Evolutionary conservation across 2,113 vertebrate genomes (phyloP).

Genomic region (Festucalex cinctus): DNA sequence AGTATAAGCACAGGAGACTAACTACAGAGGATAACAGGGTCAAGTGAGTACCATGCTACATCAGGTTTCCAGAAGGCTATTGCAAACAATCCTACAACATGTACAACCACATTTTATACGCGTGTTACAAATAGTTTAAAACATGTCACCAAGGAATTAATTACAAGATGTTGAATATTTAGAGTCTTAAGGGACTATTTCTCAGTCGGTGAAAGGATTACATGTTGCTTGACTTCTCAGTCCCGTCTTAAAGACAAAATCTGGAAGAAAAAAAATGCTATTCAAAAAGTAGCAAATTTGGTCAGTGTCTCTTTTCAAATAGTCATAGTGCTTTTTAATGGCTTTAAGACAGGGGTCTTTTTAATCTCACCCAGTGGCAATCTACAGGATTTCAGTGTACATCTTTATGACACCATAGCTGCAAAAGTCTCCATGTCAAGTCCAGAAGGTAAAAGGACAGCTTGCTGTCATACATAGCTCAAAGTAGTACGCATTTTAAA

Average conservation of each 20-base stretch:
- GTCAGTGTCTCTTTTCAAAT: constrained; percentile 84
- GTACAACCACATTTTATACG: constrained; percentile 82
- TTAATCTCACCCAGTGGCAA: constrained; percentile 99
- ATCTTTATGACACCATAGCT: constrained; percentile 91
- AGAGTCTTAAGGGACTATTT: constrained; percentile 86
- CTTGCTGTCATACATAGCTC: constrained; percentile 92
- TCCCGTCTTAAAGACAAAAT: constrained; percentile 88
- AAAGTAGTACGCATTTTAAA: constrained; percentile 94
- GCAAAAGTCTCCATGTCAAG: constrained; percentile 86
- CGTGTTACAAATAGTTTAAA: constrained; percentile 79
- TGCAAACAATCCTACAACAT: constrained; percentile 87
- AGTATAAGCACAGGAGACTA: constrained; percentile 68
- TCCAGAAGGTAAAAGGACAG: constrained; percentile 92
- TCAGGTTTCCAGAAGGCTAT: constrained; percentile 80
- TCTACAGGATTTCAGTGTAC: constrained; percentile 93
- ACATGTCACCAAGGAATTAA: constrained; percentile 84
- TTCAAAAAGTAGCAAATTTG: constrained; percentile 84
- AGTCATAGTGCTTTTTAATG: constrained; percentile 92
- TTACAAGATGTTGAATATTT: constrained; percentile 88
- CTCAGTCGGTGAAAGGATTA: constrained; percentile 75
- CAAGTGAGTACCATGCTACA: constrained; percentile 78
- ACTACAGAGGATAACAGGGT: constrained; percentile 68
- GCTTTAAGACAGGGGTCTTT: constrained; percentile 91
- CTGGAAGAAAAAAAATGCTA: constrained; percentile 73
- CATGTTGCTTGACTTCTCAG: constrained; percentile 71